These are phyloP conservation scores for Luperina nickerlii DNA, from an alignment of 2,888 invertebrate genomes.

Conservation along the genomic window DNA sequence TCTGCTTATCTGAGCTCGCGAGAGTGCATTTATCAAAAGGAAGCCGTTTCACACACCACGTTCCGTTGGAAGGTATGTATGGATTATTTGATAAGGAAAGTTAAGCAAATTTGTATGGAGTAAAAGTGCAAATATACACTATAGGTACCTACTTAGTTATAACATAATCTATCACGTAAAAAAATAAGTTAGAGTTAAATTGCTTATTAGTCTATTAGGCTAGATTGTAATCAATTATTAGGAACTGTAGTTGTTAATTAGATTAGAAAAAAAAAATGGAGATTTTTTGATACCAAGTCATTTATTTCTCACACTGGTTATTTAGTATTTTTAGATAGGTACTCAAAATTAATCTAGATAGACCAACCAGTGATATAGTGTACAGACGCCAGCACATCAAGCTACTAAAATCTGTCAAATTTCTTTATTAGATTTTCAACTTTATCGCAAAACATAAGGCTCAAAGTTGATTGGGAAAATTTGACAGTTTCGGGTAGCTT, in stretches of 20 bases:
- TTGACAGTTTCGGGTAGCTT: too few relatives aligned
- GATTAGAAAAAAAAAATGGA: not conserved
- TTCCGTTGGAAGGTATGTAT: not conserved
- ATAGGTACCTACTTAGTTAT: too few relatives aligned
- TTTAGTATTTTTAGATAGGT: not conserved
- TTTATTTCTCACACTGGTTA: not conserved
- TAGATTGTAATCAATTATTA: not conserved
- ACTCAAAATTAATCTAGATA: not conserved
- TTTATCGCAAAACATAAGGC: too few relatives aligned
- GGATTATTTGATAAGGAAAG: not conserved
- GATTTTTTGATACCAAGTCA: not conserved
- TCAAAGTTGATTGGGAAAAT: too few relatives aligned
- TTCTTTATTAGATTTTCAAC: too few relatives aligned
- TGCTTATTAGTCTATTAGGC: too few relatives aligned
- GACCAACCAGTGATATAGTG: not conserved
- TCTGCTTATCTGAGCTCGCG: constrained; percentile 75
- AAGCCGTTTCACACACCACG: constrained; percentile 62
- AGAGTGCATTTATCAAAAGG: constrained; percentile 76
- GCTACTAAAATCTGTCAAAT: too few relatives aligned
- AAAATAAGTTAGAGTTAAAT: too few relatives aligned
- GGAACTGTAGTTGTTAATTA: not conserved
- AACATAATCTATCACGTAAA: too few relatives aligned
- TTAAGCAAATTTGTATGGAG: not conserved
- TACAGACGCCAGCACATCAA: too few relatives aligned
- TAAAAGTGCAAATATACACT: not conserved